Evolutionary conservation across 2,113 vertebrate genomes (phyloP).

Genomic region (Neomonachus schauinslandi): DNA sequence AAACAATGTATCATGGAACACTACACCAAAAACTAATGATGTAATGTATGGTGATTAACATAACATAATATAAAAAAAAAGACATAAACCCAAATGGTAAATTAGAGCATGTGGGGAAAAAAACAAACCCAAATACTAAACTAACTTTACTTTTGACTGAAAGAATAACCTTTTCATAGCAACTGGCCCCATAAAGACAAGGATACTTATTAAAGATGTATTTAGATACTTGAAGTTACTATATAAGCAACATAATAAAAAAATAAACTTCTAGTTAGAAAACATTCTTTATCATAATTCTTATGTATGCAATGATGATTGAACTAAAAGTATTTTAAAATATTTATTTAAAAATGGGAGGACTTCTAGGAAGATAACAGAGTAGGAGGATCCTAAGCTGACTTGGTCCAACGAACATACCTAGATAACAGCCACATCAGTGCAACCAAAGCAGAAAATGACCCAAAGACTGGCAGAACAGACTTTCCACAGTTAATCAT

Average conservation of each 20-base stretch:
- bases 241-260: neutral
- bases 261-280: neutral
- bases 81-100: no score
- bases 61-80: no score
- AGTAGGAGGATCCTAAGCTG: neutral
- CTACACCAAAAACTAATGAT: no score
- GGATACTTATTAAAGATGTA: neutral
- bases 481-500: neutral
- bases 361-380: neutral
- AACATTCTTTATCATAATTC: neutral
- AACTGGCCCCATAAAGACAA: neutral
- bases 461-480: neutral
- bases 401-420: neutral
- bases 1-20: no score
- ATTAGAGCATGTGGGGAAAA: no score
- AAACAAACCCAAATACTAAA: neutral
- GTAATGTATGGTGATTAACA: no score
- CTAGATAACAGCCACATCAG: neutral
- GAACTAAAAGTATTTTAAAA: neutral
- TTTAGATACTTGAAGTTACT: neutral
- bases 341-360: neutral
- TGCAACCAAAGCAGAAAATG: neutral
- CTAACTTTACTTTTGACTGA: neutral
- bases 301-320: neutral
- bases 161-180: neutral